Conservation (phyloP, 2,797 vertebrate genomes). For the Chelidonichthys spinosus region DNA sequence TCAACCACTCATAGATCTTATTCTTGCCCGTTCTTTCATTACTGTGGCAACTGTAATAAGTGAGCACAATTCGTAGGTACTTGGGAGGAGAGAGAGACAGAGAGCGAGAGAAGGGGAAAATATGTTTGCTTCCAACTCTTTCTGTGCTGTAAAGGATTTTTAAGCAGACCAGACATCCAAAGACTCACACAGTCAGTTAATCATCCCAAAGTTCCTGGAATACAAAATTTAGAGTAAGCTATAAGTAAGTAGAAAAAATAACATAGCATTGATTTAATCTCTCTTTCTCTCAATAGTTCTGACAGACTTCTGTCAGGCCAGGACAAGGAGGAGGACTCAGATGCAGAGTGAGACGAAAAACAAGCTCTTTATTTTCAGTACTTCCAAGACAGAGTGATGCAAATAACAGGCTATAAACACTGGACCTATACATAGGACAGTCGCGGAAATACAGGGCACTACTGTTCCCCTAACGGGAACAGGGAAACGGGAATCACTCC, state of each 20-base stretch:
- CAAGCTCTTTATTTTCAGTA: too few species aligned
- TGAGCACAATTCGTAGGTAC: background rate
- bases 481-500: too few species aligned
- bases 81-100: background rate
- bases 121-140: background rate
- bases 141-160: background rate
- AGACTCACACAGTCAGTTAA: conserved; percentile 14
- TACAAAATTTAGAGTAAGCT: conserved; percentile 28
- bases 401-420: too few species aligned
- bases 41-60: conserved; percentile 1
- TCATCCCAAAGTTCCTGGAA: conserved; percentile 12
- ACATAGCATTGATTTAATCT: conserved; percentile 33
- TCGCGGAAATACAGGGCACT: too few species aligned
- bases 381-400: too few species aligned
- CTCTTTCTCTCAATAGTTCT: background rate
- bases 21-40: background rate
- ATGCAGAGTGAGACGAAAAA: too few species aligned
- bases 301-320: too few species aligned
- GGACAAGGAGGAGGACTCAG: too few species aligned
- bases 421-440: too few species aligned
- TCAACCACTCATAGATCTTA: background rate
- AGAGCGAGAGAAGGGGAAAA: background rate
- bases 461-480: too few species aligned
- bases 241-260: conserved; percentile 43
- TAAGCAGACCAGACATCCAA: background rate